Conservation (phyloP, 2,888 invertebrate genomes). For the Scaptomyza cyrtandrae region DNA sequence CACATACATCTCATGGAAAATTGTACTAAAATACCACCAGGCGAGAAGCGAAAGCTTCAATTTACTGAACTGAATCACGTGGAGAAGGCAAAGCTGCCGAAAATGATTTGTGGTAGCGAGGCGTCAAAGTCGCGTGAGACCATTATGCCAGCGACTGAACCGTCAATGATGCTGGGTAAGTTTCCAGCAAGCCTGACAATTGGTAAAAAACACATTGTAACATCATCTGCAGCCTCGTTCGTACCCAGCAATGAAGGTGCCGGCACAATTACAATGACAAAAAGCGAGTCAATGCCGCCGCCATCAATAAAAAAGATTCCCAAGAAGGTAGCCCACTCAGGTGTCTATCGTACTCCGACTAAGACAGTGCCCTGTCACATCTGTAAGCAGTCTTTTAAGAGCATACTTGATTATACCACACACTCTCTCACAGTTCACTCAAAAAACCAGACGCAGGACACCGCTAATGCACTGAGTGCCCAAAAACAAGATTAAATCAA, state of each 20-base stretch:
- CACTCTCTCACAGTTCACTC: constrained; percentile 76
- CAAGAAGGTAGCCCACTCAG: constrained; percentile 76
- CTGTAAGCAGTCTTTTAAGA: constrained; percentile 79
- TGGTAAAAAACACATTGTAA: background rate
- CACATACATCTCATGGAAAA: constrained; percentile 82
- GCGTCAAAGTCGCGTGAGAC: constrained; percentile 29
- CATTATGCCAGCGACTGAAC: constrained; percentile 11
- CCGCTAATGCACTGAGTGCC: constrained; percentile 55
- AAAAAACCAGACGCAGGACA: constrained; percentile 26
- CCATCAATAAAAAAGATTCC: constrained; percentile 62
- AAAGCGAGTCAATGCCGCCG: constrained; percentile 50
- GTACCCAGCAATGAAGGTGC: constrained; percentile 3
- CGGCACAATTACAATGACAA: background rate
- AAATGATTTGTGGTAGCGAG: constrained; percentile 19
- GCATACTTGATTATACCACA: constrained; percentile 78
- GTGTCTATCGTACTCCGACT: constrained; percentile 82
- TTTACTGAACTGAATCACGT: constrained; percentile 80
- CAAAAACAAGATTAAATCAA: constrained; percentile 55
- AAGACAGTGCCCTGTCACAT: constrained; percentile 78
- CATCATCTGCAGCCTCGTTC: background rate
- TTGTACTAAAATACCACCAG: constrained; percentile 82
- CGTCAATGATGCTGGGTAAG: constrained; percentile 15
- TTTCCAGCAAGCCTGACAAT: constrained; percentile 4
- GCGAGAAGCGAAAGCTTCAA: constrained; percentile 78
- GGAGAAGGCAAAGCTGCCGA: constrained; percentile 77